Evolutionary conservation across 2,888 invertebrate genomes (phyloP).

Genomic region (Cheilosia urbana): DNA sequence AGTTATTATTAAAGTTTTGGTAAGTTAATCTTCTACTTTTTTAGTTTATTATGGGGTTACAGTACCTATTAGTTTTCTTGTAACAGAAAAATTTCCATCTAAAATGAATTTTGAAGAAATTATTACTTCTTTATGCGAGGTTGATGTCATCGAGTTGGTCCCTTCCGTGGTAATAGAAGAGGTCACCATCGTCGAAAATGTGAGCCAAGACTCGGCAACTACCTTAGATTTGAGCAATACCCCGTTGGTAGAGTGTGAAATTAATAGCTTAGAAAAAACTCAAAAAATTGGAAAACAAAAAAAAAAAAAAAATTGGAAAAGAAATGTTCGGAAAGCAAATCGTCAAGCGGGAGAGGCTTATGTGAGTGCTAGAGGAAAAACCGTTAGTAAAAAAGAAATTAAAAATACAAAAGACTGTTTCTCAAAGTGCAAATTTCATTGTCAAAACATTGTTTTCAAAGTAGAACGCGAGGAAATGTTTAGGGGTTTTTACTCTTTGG

Average conservation of each 20-base stretch:
- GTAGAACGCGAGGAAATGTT: no score
- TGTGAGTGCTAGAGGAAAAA: background rate
- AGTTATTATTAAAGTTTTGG: no score
- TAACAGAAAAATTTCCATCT: no score
- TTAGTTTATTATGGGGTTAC: no score
- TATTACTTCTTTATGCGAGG: no score
- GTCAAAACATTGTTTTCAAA: no score
- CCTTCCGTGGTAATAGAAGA: background rate
- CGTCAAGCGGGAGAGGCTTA: background rate
- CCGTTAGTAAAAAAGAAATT: background rate
- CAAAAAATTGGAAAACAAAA: background rate
- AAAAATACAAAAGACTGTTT: background rate
- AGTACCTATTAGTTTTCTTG: no score
- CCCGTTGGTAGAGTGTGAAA: background rate
- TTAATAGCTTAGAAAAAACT: background rate
- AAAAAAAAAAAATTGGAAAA: background rate
- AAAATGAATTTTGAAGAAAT: no score
- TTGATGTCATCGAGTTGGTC: no score
- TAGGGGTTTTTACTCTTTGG: no score
- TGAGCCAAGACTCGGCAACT: background rate
- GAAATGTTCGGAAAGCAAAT: background rate
- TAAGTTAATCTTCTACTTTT: no score
- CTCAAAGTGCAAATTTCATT: background rate
- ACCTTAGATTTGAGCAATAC: background rate
- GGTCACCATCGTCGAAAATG: background rate